These are phyloP conservation scores for Bombyx mori DNA, from an alignment of 1,140 invertebrate species.

Conservation along the genomic window ASM3026992v2 NC_085116.1:12582001-12582500, in stretches of 20 bases:
- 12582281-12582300: conserved; percentile 14
- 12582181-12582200: conserved; percentile 58
- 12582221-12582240: conserved; percentile 68
- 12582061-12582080: conserved; percentile 72
- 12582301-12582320: conserved; percentile 66
- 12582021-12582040: conserved; percentile 70
- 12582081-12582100: conserved; percentile 67
- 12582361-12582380: conserved; percentile 38
- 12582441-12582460: conserved; percentile 27
- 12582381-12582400: conserved; percentile 50
- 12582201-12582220: conserved; percentile 61
- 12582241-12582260: conserved; percentile 69
- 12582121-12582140: conserved; percentile 69
- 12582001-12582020: conserved; percentile 57
- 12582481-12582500: conserved; percentile 21
- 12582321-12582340: conserved; percentile 56
- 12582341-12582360: conserved; percentile 66
- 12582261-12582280: conserved; percentile 30
- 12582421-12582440: conserved; percentile 25
- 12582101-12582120: conserved; percentile 71
- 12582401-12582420: conserved; percentile 45
- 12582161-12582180: conserved; percentile 68
- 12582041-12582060: conserved; percentile 72
- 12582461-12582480: conserved; percentile 28
- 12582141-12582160: conserved; percentile 56